phyloP scores from a whole-genome alignment of 2,113 vertebrate genomes.

The Scatophagus argus region DNA sequence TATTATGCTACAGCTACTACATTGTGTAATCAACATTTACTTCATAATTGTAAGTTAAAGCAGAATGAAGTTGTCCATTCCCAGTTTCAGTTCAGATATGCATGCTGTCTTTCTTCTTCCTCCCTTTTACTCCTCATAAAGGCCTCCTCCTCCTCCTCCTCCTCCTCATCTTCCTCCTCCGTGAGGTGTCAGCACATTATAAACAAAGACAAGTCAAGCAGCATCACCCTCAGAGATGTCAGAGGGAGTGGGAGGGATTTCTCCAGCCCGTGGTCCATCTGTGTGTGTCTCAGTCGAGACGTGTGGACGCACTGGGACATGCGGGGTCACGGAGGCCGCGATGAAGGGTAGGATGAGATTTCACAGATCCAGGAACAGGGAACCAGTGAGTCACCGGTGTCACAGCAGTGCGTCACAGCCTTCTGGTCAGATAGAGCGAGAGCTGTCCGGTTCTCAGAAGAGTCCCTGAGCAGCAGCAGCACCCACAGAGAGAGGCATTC shows the following conservation, averaged over 20 bases:
- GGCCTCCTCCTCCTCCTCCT: neutral
- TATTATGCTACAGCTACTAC: too few relatives aligned
- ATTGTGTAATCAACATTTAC: too few relatives aligned
- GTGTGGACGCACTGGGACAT: slow-evolving; percentile 31
- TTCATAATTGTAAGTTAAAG: too few relatives aligned
- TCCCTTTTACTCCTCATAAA: neutral
- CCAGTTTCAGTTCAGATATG: too few relatives aligned
- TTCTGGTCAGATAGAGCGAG: slow-evolving; percentile 67
- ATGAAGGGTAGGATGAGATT: slow-evolving; percentile 55
- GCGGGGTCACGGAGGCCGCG: slow-evolving; percentile 27
- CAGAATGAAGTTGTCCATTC: too few relatives aligned
- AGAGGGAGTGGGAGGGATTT: slow-evolving; percentile 41
- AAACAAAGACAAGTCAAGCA: slow-evolving; percentile 2
- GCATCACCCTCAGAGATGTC: slow-evolving; percentile 13
- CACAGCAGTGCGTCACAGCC: slow-evolving; percentile 69
- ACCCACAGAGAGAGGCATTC: slow-evolving; percentile 45
- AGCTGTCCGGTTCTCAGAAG: slow-evolving; percentile 54
- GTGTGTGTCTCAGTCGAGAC: slow-evolving; percentile 11
- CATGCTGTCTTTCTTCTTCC: neutral
- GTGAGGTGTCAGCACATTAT: neutral
- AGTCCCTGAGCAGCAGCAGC: slow-evolving; percentile 28
- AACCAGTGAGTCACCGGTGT: slow-evolving; percentile 67
- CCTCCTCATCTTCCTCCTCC: too few relatives aligned
- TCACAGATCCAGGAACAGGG: slow-evolving; percentile 68
- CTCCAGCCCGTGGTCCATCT: slow-evolving; percentile 46